phyloP scores from a whole-genome alignment of 1,140 invertebrate genomes.

The Pectinophora gossypiella region DNA sequence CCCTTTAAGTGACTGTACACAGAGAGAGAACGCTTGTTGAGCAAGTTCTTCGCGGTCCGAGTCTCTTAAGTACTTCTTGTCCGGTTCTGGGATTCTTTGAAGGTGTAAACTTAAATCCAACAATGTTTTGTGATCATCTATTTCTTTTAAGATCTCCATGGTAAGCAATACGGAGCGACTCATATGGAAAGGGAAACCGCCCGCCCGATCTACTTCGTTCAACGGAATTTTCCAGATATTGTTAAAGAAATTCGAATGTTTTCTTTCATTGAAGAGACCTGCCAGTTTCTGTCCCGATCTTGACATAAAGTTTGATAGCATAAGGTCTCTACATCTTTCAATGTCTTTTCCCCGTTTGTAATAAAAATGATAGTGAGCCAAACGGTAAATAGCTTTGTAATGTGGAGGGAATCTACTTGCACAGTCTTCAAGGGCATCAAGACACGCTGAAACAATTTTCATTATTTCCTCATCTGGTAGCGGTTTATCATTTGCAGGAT shows the following conservation, averaged over 20 bases:
- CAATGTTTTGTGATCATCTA: conserved; percentile 88
- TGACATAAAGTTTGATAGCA: conserved; percentile 81
- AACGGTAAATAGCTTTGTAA: conserved; percentile 93
- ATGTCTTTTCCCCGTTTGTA: conserved; percentile 82
- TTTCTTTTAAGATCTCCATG: conserved; percentile 86
- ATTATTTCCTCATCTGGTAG: conserved; percentile 64
- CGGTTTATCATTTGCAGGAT: conserved; percentile 47
- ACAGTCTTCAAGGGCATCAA: conserved; percentile 89
- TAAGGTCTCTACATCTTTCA: conserved; percentile 81
- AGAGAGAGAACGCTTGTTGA: conserved; percentile 83
- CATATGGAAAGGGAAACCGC: conserved; percentile 94
- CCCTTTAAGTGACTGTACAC: conserved; percentile 78
- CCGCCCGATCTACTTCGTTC: conserved; percentile 92
- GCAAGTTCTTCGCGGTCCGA: conserved; percentile 86
- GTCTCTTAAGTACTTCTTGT: conserved; percentile 90
- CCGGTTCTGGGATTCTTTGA: conserved; percentile 85
- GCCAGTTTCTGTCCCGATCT: conserved; percentile 79
- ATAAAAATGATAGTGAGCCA: conserved; percentile 89
- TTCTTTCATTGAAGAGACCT: conserved; percentile 91
- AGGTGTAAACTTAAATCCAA: conserved; percentile 88
- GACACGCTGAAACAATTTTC: conserved; percentile 76
- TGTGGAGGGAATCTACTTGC: conserved; percentile 90
- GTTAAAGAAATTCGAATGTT: conserved; percentile 92
- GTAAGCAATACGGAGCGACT: conserved; percentile 87
- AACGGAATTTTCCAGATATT: conserved; percentile 94